A percentile compares a stretch with the other conserved stretches of the same genome.
These are phyloP conservation scores for Heliothis virescens DNA, from an alignment of 1,140 invertebrate species.

Conservation along the genomic window DNA sequence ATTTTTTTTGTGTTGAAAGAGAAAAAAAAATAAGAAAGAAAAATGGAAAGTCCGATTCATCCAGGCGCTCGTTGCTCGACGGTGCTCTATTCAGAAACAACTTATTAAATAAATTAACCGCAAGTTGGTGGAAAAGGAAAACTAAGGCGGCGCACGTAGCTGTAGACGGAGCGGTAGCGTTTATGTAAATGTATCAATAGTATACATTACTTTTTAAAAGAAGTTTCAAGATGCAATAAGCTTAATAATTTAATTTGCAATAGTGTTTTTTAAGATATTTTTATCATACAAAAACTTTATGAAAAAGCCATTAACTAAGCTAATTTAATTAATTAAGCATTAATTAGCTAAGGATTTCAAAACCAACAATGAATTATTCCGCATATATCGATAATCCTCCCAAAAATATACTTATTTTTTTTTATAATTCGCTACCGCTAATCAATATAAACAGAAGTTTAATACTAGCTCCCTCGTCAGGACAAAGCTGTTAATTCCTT, in stretches of 20 bases:
- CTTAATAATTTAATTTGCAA: too few relatives aligned
- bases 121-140: conserved; percentile 81
- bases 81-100: conserved; percentile 79
- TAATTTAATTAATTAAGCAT: too few relatives aligned
- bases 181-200: conserved; percentile 16
- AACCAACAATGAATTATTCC: too few relatives aligned
- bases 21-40: conserved; percentile 69
- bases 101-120: conserved; percentile 85
- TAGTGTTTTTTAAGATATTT: too few relatives aligned
- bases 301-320: too few relatives aligned
- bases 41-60: conserved; percentile 78
- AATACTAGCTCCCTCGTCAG: conserved; percentile 47
- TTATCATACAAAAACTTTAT: too few relatives aligned
- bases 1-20: conserved; percentile 64
- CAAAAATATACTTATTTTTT: neutral
- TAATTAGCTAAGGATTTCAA: too few relatives aligned
- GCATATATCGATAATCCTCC: too few relatives aligned
- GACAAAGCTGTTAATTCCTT: conserved; percentile 83
- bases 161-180: conserved; percentile 30
- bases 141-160: conserved; percentile 65
- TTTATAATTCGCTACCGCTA: neutral
- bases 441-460: neutral
- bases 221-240: too few relatives aligned
- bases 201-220: too few relatives aligned
- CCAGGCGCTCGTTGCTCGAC: conserved; percentile 62